phyloP scores from a whole-genome alignment of 1,140 invertebrate species.

The Aphelenchoides fujianensis region DNA sequence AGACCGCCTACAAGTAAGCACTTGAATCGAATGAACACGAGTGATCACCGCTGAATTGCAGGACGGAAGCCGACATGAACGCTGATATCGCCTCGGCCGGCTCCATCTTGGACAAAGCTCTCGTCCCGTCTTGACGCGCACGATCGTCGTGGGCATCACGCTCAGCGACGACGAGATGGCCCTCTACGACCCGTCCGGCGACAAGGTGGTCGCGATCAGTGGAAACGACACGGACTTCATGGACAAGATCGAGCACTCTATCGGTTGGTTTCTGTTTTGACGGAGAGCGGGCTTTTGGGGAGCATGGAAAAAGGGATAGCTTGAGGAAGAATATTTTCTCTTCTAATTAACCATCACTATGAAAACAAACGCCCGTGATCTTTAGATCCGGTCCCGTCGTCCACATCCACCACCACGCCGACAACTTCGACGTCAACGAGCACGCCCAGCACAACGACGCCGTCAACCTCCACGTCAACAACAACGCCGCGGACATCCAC shows the following conservation, averaged over 20 bases:
- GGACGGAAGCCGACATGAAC: not conserved
- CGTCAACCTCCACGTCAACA: not conserved
- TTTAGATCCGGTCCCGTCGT: too few species aligned
- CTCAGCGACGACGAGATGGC: not conserved
- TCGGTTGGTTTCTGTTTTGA: not conserved
- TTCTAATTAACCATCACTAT: too few species aligned
- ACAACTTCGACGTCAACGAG: not conserved
- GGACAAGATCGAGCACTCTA: slow-evolving; percentile 10
- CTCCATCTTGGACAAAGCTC: not conserved
- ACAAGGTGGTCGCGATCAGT: not conserved
- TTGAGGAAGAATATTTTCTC: too few species aligned
- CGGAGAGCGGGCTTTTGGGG: too few species aligned
- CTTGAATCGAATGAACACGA: not conserved
- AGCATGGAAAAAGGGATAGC: too few species aligned
- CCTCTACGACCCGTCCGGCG: not conserved
- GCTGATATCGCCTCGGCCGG: not conserved
- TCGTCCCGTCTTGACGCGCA: not conserved
- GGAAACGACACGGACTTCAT: not conserved
- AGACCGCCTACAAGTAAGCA: not conserved
- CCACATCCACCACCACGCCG: not conserved
- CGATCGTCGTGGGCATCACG: slow-evolving; percentile 7
- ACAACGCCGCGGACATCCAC: not conserved
- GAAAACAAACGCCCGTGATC: too few species aligned
- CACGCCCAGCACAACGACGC: not conserved
- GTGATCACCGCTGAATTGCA: not conserved